Conservation (phyloP, 2,797 vertebrate species). For the Mus minutoides region DNA sequence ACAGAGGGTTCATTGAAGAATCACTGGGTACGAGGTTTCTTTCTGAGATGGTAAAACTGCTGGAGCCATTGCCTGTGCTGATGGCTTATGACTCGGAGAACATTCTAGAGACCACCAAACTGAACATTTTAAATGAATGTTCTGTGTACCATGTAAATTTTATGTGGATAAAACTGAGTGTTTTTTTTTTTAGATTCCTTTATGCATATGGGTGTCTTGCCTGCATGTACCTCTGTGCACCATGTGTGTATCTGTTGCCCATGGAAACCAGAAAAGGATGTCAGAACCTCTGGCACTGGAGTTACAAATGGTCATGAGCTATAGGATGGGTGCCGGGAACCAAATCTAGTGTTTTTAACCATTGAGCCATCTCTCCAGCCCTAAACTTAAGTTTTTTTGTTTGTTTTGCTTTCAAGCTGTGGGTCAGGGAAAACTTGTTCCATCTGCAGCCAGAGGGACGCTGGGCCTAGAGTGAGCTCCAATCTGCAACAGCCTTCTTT, state of each 20-base stretch:
- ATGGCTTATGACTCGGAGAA: neutral
- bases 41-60: neutral
- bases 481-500: neutral
- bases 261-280: neutral
- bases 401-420: neutral
- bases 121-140: neutral
- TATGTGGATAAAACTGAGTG: neutral
- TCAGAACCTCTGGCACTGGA: neutral
- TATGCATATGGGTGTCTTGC: neutral
- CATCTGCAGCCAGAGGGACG: neutral
- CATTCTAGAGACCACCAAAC: neutral
- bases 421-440: neutral
- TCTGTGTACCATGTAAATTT: rapidly evolving
- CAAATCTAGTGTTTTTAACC: neutral
- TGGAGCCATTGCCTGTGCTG: neutral
- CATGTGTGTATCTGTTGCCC: neutral
- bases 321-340: neutral
- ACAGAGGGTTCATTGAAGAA: neutral
- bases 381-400: neutral
- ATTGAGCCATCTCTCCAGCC: neutral
- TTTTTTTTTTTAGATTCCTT: neutral
- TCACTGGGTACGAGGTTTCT: neutral
- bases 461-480: neutral
- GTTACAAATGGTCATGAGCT: neutral
- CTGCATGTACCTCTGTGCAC: neutral